Evolutionary conservation across 2,888 invertebrate species (phyloP), one percentile per base, ranked within the genome.

Genomic region (Spicauda simplicius): DNA sequence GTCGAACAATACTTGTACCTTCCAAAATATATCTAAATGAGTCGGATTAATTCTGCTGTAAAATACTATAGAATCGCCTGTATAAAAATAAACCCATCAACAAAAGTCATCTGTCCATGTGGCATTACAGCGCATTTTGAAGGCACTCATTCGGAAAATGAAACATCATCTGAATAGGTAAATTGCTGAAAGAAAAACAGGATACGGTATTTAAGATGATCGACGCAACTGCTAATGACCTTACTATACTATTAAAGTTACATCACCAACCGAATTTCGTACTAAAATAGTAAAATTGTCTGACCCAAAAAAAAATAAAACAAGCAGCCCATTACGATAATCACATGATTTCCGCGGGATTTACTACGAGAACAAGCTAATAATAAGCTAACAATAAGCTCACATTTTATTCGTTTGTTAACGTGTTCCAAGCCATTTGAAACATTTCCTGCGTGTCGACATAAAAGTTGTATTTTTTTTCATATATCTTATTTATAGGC

Each of bases 121-220:
- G 12, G 25, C n/a, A 55, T 63, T 57, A 25, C 52, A 33, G 18
- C 64, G 54, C 30, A 53, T 41, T 55, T 54, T 45, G 59, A 54
- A 66, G 12, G 30, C 60, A 48, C 37, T 68, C 67, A 53, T 57
- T 71, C 63, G 74, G 73, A 75, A 74, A 76, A 76, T 72, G 76
- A 77, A 72, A 60, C 64, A 70, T 67, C 70, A 72, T 73, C 69
- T 72, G 70, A 76, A 77, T 72, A 19, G 61, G 58, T 55, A 69
- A 72, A 71, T 70, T 70, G 69, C 72, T 73, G 72, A 75, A 74
- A 73, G 75, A 81, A 80, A 80, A 83, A 87, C 87, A 87, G 88
- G 89, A 89, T 84, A 80, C 73, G 67, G 71, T 80, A 77, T 82
- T 87, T 85, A 86, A 74, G 79, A 78, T 73, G 84, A 86, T 86